These are phyloP conservation scores for Aurelia sp. DNA, from an alignment of 30 jellyfish, hydroid and myxozoan genomes.

Conservation along the genomic window DNA sequence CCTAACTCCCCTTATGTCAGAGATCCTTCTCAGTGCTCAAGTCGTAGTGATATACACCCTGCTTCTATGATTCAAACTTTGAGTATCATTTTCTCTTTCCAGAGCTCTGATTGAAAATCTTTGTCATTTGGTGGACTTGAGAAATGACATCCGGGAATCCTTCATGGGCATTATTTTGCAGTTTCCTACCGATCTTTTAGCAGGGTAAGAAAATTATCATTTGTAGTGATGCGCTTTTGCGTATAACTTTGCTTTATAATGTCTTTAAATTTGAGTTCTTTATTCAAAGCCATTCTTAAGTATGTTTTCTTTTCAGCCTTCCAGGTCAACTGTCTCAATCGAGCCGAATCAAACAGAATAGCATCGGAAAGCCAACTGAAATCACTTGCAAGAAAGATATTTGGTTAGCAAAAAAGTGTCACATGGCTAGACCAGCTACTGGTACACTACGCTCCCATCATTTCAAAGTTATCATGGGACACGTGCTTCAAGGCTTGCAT, in stretches of 20 bases:
- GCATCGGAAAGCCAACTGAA: conserved; percentile 1
- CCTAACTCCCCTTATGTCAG: too few species aligned
- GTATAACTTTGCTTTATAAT: too few species aligned
- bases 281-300: neutral
- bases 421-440: conserved; percentile 82
- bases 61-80: neutral
- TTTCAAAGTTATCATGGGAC: conserved; percentile 82
- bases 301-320: conserved; percentile 11
- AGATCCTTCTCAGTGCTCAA: too few species aligned
- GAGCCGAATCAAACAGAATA: conserved; percentile 26
- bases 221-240: too few species aligned
- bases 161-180: conserved; percentile 57
- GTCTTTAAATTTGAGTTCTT: too few species aligned
- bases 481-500: conserved; percentile 66
- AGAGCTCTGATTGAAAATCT: conserved; percentile 73
- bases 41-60: neutral
- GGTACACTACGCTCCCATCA: conserved; percentile 82
- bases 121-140: conserved; percentile 66
- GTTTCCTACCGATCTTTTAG: conserved; percentile 91
- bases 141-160: conserved; percentile 43
- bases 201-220: conserved; percentile 66
- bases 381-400: conserved; percentile 74
- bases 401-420: conserved; percentile 87
- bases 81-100: neutral
- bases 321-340: conserved; percentile 26